Evolutionary conservation across 2,113 vertebrate genomes (phyloP), one percentile per base, ranked within the genome.

Genomic region (Cephalopholis sonnerati): DNA sequence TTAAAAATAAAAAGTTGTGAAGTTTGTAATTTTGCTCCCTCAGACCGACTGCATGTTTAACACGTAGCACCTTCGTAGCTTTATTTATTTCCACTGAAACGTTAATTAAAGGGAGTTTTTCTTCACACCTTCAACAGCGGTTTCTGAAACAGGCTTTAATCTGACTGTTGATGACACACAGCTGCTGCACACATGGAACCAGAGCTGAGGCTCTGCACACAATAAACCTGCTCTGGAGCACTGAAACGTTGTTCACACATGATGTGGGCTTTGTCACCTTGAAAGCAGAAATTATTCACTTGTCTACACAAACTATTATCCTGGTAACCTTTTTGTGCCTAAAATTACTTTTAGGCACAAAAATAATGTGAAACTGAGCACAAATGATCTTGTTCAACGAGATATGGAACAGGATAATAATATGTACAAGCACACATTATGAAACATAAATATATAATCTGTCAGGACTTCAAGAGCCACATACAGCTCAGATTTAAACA

Each of bases 71-170:
- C 89, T 53, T 74, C 29, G 0, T 41, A 50, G 55, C 36, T 67
- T 57, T 41, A 20, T 58, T 46, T 0, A 11, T 76, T 59, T 50
- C 22, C 48, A 61, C 59, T 80, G 15, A 65, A 59, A 65, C 5
- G 10, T 57, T 46, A 11, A 77, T 89, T 92, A 92, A 91, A 92
- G 90, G 91, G 88, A 84, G 84, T 55, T 61, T 18, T 54, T 54
- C 22, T 63, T 57, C 58, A 53, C 10, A 20, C 0, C 39, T 75
- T 74, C 15, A 7, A 27, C 62, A 9, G 57, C 27, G 71, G 44
- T 66, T 82, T 51, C 10, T 51, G 24, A 55, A 79, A 61, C 20
- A 0, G 44, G 18, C n/a, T 17, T 55, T 24, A 36, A 63, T 48
- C n/a, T 9, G 11, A 46, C 22, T 0, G 55, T 17, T 22, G 77